Evolutionary conservation across 2,888 invertebrate species (phyloP).

Genomic region (Teinopalpus imperialis): DNA sequence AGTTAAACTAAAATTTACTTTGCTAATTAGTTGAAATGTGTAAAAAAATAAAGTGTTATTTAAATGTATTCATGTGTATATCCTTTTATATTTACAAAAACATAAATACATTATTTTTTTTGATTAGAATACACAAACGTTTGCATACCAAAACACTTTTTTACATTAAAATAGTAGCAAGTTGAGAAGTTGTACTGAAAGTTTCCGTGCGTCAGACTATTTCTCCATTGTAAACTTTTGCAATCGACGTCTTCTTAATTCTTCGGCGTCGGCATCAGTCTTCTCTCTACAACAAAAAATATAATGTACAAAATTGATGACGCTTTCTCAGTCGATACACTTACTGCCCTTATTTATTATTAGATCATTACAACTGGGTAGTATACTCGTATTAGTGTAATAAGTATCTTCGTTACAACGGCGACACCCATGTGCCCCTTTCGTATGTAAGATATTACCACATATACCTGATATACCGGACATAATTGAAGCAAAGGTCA

Average conservation of each 20-base stretch:
- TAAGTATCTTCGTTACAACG: no score
- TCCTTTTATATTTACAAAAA: slow-evolving; percentile 79
- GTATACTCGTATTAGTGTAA: no score
- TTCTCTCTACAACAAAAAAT: slow-evolving; percentile 51
- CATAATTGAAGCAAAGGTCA: no score
- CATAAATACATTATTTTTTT: slow-evolving; percentile 73
- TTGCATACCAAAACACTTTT: slow-evolving; percentile 75
- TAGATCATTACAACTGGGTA: no score
- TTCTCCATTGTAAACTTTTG: slow-evolving; percentile 85
- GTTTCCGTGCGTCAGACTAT: slow-evolving; percentile 52
- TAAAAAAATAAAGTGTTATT: slow-evolving; percentile 45
- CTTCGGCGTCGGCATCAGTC: slow-evolving; percentile 82
- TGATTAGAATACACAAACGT: slow-evolving; percentile 74
- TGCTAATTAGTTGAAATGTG: no score
- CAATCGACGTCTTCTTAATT: slow-evolving; percentile 88
- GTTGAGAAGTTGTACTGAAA: slow-evolving; percentile 60
- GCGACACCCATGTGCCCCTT: no score
- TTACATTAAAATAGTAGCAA: slow-evolving; percentile 73
- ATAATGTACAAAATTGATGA: no score
- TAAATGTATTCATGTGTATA: slow-evolving; percentile 77
- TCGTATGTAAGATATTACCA: no score
- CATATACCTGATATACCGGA: no score
- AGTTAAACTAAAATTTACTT: slow-evolving; percentile 28
- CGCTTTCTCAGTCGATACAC: no score
- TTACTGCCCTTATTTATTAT: no score